Base-by-base conservation (phyloP, 2,797 vertebrate genomes). In the Gymnoscopelus microlampas region DNA sequence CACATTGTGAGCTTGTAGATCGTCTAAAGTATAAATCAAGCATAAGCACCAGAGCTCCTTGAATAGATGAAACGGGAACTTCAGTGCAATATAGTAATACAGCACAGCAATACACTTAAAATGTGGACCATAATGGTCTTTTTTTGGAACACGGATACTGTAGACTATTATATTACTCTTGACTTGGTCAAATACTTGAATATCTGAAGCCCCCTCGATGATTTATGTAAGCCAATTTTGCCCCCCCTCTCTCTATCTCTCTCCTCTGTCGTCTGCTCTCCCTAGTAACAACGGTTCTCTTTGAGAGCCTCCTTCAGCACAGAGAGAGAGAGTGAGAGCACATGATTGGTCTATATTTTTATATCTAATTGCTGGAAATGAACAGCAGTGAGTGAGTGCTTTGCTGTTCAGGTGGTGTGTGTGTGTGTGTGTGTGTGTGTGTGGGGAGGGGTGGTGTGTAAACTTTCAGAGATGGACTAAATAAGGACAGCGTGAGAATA, bases 331-430 rank as follows among this genome's bases (percentile, higher is more conserved):
- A 39, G 39, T 9, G 77, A 60, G 66, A 70, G 78, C 70, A 74
- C 69, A 35, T 72, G 87, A 93, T 94, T 93, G 93, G 92, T 88
- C 87, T 80, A 89, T 93, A 94, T 93, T 94, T 94, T 92, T 92
- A 89, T 89, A 93, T 92, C 88, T 89, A 92, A 90, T 93, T 90
- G 88, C 89, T 90, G 86, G 81, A 92, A 86, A 91, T 85, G 89
- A 92, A 74, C 80, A 85, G 85, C 80, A 82, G 83, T 66, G 84
- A 81, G 81, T 55, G 81, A 77, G 85, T 74, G 82, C 60, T 60
- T 54, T 77, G 64, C 79, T 74, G 83, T 87, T 86, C 78, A 86
- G 85, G 88, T 89, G 87, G 85, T 71, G 62, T n/a, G 39, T 10
- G 67, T 81, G 83, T 77, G 35, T n/a, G 39, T 10, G 67, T 81